Evolutionary conservation across 2,888 invertebrate species (phyloP).

Genomic region (Malachius bipustulatus): DNA sequence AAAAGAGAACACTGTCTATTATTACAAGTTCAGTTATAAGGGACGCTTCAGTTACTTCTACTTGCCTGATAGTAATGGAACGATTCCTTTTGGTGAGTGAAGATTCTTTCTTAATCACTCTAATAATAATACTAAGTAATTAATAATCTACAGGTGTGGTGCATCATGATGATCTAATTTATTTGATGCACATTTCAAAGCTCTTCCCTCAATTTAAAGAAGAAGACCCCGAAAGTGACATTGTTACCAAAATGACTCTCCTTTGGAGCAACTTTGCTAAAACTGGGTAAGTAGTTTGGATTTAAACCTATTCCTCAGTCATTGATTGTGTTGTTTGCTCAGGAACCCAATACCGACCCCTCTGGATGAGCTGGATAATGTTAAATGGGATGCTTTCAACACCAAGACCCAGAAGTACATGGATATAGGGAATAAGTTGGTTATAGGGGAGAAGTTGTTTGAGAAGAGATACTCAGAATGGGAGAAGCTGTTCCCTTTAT

Average conservation of each 20-base stretch:
- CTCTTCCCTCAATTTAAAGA: conserved; percentile 32
- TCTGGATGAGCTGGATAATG: conserved; percentile 25
- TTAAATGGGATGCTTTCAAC: conserved; percentile 34
- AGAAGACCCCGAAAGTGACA: conserved; percentile 33
- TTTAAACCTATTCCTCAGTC: background rate
- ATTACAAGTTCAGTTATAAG: conserved; percentile 45
- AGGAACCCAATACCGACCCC: conserved; percentile 39
- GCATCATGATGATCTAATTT: conserved; percentile 43
- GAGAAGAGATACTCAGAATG: conserved; percentile 34
- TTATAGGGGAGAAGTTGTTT: conserved; percentile 30
- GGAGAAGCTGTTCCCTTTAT: conserved; percentile 32
- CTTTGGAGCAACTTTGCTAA: conserved; percentile 39
- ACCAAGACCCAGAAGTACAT: conserved; percentile 32
- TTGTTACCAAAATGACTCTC: conserved; percentile 35
- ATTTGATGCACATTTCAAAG: conserved; percentile 36
- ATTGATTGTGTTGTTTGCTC: conserved; percentile 15
- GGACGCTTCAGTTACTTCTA: conserved; percentile 47
- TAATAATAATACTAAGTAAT: background rate
- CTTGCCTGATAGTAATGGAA: conserved; percentile 40
- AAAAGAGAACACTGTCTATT: conserved; percentile 42
- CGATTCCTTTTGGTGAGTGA: conserved; percentile 25
- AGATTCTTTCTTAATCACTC: background rate
- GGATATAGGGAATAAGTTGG: conserved; percentile 32
- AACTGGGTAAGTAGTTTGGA: conserved; percentile 30
- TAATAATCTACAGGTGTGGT: conserved; percentile 31